Base-by-base conservation (phyloP, 2,113 vertebrate species). In the Tetraodon nigroviridis region DNA sequence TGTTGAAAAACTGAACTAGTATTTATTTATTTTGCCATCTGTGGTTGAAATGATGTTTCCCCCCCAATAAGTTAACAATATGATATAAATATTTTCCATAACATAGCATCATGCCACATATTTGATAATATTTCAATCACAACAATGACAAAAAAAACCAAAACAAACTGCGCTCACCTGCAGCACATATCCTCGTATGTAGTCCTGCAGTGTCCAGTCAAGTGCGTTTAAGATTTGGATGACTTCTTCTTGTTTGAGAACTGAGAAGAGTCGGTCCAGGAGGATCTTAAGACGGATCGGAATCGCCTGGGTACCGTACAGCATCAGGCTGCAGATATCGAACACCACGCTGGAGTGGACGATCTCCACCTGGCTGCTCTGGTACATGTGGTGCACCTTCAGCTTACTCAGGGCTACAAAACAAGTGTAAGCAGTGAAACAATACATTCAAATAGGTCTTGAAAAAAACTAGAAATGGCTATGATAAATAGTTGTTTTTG, bases 291-390 rank as follows among this genome's bases (percentile, higher is more conserved):
- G 93, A 58, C 97, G 94, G 19, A 99, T 92, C 0, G 97, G 97
- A 70, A 99, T 88, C 52, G 97, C 97, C 79, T 98, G 94, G 1
- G 97, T 99, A 51, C 96, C 97, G 0, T 97, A 99, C 5, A 99
- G 79, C 94, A 99, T 98, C 78, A 99, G 90, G 86, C 97, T 99
- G 90, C 95, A 95, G 71, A 99, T 97, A 67, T 98, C 97, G 44
- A 99, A 98, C 59, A 98, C 97, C 81, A 98, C 95, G 42, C 93
- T 98, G 88, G 94, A 95, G 81, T 98, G 95, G 67, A 99, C 97
- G 8, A 98, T 95, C 90, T 99, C 97, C 86, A 98, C 96, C 86
- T 96, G 96, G 85, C 93, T 92, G 67, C 94, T 87, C 51, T 96
- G 93, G 67, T 94, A 95, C 78, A 93, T 74, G 47, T 93, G 89